Percentiles rank a stretch among this genome's conserved stretches.
phyloP scores from a whole-genome alignment of 2,113 vertebrate species.

The Lepus europaeus region DNA sequence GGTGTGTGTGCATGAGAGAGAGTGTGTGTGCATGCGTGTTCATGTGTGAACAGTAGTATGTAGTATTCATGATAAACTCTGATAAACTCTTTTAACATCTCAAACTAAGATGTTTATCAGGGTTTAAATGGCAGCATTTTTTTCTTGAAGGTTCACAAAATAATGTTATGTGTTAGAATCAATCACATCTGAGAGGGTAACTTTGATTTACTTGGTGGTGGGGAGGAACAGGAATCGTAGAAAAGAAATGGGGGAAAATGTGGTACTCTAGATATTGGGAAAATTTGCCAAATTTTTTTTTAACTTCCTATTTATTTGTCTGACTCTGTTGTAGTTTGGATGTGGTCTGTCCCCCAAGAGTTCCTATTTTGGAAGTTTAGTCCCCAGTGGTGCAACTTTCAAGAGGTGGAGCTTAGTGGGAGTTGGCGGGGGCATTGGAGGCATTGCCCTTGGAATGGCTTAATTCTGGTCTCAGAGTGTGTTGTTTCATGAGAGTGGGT shows the following conservation, averaged over 20 bases:
- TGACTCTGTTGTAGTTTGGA: not conserved
- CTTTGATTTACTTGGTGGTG: constrained; percentile 49
- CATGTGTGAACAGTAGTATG: not conserved
- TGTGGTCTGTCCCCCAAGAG: not conserved
- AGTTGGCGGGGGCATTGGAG: not conserved
- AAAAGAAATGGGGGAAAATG: constrained; percentile 18
- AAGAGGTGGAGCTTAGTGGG: not conserved
- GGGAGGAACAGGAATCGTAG: not conserved
- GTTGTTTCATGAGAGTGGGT: not conserved
- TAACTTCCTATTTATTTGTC: not conserved
- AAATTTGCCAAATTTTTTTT: not conserved
- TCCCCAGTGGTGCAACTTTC: not conserved
- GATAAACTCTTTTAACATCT: not conserved
- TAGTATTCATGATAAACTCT: constrained; percentile 24
- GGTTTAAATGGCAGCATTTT: constrained; percentile 49
- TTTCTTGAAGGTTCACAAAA: constrained; percentile 48
- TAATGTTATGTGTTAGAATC: not conserved
- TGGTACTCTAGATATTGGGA: not conserved
- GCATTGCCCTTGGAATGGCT: not conserved
- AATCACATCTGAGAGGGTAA: not conserved
- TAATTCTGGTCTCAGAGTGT: not conserved
- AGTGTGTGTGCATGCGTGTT: not conserved
- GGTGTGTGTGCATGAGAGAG: not conserved
- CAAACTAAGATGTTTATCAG: constrained; percentile 48
- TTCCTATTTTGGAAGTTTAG: not conserved